A percentile compares a stretch with the other conserved stretches of the same genome.
Evolutionary conservation across 2,113 vertebrate genomes (phyloP).

Genomic region (Brienomyrus brachyistius): DNA sequence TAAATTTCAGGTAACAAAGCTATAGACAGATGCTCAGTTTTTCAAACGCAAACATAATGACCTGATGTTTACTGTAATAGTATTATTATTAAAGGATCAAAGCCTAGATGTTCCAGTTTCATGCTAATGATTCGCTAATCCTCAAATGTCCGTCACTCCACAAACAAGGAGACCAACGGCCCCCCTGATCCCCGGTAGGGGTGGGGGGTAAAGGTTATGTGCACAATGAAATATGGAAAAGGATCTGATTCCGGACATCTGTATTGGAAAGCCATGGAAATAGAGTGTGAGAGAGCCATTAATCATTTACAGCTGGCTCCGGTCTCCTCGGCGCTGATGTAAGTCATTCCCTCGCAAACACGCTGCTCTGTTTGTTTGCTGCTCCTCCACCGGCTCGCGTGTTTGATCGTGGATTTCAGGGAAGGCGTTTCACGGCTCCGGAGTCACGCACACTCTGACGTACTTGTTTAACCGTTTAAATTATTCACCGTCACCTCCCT

Average conservation of each 20-base stretch:
- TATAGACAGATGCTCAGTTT: neutral
- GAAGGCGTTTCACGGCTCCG: neutral
- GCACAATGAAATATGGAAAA: constrained; percentile 29
- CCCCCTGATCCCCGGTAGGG: neutral
- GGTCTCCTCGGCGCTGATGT: constrained; percentile 11
- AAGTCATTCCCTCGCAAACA: constrained; percentile 27
- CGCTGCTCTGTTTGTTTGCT: constrained; percentile 37
- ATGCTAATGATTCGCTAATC: constrained; percentile 7
- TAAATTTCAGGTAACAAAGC: neutral
- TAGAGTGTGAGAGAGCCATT: constrained; percentile 8
- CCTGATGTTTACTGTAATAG: neutral
- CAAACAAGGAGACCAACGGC: neutral
- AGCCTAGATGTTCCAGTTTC: neutral
- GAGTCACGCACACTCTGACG: neutral
- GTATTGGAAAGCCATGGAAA: constrained; percentile 27
- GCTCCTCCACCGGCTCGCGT: constrained; percentile 39
- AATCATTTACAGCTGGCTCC: constrained; percentile 18
- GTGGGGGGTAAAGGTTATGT: neutral
- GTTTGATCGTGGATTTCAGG: neutral
- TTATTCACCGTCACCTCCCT: neutral
- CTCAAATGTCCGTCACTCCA: neutral
- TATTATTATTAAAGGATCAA: neutral
- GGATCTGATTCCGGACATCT: constrained; percentile 16
- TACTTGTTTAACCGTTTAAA: constrained; percentile 2
- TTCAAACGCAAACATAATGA: neutral